Percentiles rank a stretch among this genome's conserved stretches.
Conservation (phyloP, 2,797 vertebrate species). For the Phrynocephalus vlangalii region DNA sequence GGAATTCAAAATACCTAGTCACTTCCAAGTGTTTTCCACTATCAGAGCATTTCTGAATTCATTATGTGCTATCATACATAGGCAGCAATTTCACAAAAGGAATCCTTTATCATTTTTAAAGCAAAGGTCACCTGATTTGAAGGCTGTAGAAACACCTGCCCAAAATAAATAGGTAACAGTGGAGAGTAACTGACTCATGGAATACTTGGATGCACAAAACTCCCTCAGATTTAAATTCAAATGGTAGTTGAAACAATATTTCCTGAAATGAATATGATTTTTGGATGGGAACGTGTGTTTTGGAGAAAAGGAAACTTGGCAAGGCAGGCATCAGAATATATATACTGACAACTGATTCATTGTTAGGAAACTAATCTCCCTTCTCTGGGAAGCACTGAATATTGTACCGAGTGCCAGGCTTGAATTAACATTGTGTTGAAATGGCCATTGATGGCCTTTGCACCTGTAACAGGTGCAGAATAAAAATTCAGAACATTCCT, state of each 20-base stretch:
- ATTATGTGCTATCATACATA: neutral
- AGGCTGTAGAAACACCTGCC: neutral
- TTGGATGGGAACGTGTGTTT: accelerated
- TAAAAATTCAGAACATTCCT: constrained; percentile 1
- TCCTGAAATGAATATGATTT: neutral
- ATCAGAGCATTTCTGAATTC: neutral
- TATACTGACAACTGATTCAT: neutral
- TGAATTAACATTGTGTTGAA: neutral
- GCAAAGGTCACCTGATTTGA: neutral
- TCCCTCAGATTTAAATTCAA: constrained; percentile 9
- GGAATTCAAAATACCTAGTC: neutral
- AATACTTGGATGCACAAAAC: neutral
- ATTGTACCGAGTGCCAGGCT: neutral
- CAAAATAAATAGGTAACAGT: neutral
- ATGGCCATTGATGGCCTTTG: neutral
- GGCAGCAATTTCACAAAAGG: neutral
- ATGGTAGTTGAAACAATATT: neutral
- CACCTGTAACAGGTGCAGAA: constrained; percentile 5
- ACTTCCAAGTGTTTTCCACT: neutral
- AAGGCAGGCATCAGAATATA: constrained; percentile 28
- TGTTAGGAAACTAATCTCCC: neutral
- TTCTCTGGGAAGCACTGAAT: constrained; percentile 32
- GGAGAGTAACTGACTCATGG: neutral
- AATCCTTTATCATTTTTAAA: neutral
- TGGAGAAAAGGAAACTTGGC: constrained; percentile 15